Evolutionary conservation across 2,888 invertebrate genomes (phyloP), one percentile per base, ranked within the genome.

Genomic region (Timema cristinae): DNA sequence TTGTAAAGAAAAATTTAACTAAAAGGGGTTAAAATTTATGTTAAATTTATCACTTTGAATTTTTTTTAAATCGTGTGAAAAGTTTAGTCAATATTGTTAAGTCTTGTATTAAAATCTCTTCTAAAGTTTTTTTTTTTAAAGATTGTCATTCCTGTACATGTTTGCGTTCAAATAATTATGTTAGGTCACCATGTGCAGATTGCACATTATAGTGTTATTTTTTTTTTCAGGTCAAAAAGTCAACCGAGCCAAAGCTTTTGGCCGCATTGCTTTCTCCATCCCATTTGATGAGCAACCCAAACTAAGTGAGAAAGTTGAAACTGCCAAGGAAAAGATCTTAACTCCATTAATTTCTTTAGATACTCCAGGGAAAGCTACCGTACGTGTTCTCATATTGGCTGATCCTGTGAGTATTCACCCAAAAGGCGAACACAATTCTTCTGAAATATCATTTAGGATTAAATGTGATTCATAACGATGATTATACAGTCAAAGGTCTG

Each of bases 341-440:
- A 98, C 94, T 0, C 95, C 96, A 0, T 85, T 97, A 32, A 90
- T 96, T 71, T 92, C 92, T n/a, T 84, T 99, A 75, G 95, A 96
- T 79, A 99, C 99, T 0, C 98, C 98, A 0, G 98, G 96, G 66
- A 99, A 98, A 82, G 97, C 97, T 0, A 94, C 95, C 0, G 98
- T 99, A 0, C 87, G 94, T 75, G 98, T 99, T 51, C 93, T 99
- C 72, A 98, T 99, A 79, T 84, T 98, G 5, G 95, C 95, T 1
- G 98, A 99, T 85, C 98, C 98, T 0, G 90, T 88, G 81, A 82
- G 82, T 32, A 32, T 32, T 32, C 32, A 32, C 32, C 32, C 32
- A 32, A 32, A 32, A 32, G 32, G 32, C 32, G 32, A 32, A 32
- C 32, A 32, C 32, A 32, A 32, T 32, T 32, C 32, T 32, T 32